Evolutionary conservation across 2,797 vertebrate species (phyloP).

Genomic region (Lophotriccus pileatus): DNA sequence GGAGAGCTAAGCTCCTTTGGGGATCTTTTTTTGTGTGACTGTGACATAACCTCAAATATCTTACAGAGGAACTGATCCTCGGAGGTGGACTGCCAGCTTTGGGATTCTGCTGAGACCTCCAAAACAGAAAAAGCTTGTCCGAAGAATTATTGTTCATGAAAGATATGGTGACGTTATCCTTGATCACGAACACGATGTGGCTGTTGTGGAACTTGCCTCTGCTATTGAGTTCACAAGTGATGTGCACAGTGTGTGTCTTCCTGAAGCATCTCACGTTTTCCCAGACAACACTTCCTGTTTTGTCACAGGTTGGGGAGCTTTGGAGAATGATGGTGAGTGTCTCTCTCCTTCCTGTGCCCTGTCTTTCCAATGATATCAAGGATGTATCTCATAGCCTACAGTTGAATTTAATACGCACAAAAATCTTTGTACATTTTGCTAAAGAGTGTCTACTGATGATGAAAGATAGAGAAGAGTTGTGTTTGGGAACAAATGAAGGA

Average conservation of each 20-base stretch:
- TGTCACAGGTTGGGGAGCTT: conserved; percentile 78
- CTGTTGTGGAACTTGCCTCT: conserved; percentile 69
- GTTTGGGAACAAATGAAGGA: not conserved
- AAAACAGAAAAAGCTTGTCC: conserved; percentile 53
- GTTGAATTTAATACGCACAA: not conserved
- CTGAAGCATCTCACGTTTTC: conserved; percentile 63
- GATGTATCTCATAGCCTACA: not conserved
- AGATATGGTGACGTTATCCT: not conserved
- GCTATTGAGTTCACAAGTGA: conserved; percentile 67
- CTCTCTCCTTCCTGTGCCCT: not conserved
- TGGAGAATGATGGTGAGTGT: conserved; percentile 72
- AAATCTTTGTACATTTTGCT: not conserved
- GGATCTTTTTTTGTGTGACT: not conserved
- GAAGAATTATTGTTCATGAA: conserved; percentile 69
- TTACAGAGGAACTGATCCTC: conserved; percentile 59
- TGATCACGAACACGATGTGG: conserved; percentile 70
- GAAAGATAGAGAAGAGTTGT: not conserved
- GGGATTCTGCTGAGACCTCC: conserved; percentile 68
- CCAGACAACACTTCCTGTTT: conserved; percentile 61
- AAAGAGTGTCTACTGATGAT: not conserved
- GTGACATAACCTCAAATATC: not conserved
- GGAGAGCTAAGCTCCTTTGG: not conserved
- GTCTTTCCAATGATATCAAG: not conserved
- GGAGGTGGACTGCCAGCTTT: conserved; percentile 74
- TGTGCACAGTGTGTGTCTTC: conserved; percentile 74